Evolutionary conservation across 2,888 invertebrate genomes (phyloP), one percentile per base, ranked within the genome.

Genomic region (Macropis europaea): DNA sequence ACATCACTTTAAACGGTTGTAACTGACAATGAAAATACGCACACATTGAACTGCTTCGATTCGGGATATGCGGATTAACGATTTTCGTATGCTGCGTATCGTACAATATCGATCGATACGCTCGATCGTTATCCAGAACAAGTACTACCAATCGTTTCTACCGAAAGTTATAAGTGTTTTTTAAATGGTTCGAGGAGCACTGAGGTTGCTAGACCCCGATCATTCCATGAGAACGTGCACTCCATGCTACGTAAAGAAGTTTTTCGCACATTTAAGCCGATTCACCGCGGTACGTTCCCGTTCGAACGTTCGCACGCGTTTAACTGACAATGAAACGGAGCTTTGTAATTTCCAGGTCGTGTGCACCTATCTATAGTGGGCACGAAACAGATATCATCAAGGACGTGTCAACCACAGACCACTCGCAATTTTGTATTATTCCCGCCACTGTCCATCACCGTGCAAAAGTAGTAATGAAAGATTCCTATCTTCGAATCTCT

Each of bases 341-440:
- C 68, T 79, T 79, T 73, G 69, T 54, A 68, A 78, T 79, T 81
- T 76, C 63, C 76, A 79, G 64, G 63, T 69, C 71, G 72, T 48
- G 30, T 42, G 50, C 62, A 74, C 61, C 28, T 75, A 80, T 63
- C 50, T 59, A 62, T 48, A 53, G 42, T 15, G 26, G 17, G 40
- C 26, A 56, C 26, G 48, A 56, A 48, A 66, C 50, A 40, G 52
- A 38, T 43, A 47, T 19, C 53, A 52, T 13, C 81, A 80, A 81
- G 81, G 81, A 73, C 80, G 53, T 50, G 52, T 26, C 34, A 19
- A 48, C 40, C 47, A 64, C 47, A 60, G 57, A 17, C 38, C 57
- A 59, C 48, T 57, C 43, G 63, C 57, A 77, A 69, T 72, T 79
- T 68, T 54, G 52, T 67, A 54, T 56, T 50, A 75, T 68, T 53